Evolutionary conservation across 2,113 vertebrate species (phyloP).

Genomic region (Copsychus sechellarum): DNA sequence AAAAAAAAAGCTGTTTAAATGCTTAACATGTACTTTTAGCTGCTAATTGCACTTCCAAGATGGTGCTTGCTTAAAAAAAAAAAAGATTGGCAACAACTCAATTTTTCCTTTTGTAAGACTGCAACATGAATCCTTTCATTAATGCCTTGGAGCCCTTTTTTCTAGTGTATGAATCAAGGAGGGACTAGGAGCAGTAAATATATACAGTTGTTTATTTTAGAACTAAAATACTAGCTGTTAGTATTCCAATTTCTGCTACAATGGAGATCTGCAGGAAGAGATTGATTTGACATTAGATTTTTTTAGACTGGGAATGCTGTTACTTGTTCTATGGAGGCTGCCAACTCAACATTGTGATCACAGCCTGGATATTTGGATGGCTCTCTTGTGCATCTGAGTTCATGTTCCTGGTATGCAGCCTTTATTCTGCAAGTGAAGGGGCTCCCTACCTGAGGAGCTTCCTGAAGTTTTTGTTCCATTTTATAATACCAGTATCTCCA

Average conservation of each 20-base stretch:
- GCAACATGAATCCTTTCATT: conserved; percentile 23
- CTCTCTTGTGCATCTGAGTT: not conserved
- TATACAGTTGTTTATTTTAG: not conserved
- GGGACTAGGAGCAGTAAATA: not conserved
- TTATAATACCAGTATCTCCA: not conserved
- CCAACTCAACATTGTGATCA: not conserved
- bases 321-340: not conserved
- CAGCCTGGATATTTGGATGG: not conserved
- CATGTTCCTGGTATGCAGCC: not conserved
- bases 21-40: not conserved
- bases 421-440: not conserved
- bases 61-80: conserved; percentile 18
- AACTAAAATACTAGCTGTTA: not conserved
- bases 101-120: conserved; percentile 17
- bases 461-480: not conserved
- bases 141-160: conserved; percentile 27
- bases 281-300: not conserved
- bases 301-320: not conserved
- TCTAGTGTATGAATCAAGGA: not conserved
- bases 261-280: not conserved
- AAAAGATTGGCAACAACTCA: not conserved
- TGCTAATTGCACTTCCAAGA: conserved; percentile 45
- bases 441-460: not conserved
- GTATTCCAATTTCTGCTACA: not conserved
- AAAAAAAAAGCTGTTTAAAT: conserved; percentile 46